Conservation (phyloP, 2,797 vertebrate species). For the Xerus rutilus region DNA sequence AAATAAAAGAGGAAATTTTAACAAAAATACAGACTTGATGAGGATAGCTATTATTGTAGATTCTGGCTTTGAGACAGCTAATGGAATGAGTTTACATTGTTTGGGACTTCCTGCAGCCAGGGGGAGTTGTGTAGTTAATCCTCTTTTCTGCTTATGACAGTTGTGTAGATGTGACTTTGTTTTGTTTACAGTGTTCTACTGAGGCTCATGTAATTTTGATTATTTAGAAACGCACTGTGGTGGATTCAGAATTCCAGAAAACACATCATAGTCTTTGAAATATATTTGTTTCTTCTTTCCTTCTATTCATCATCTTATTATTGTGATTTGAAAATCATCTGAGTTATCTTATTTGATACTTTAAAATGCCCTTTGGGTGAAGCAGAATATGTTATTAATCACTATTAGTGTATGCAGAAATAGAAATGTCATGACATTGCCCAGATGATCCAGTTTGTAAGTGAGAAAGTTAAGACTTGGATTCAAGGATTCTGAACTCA, state of each 20-base stretch:
- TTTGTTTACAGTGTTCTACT: not conserved
- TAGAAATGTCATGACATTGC: not conserved
- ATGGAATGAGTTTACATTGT: not conserved
- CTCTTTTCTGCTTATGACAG: not conserved
- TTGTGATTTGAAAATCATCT: constrained; percentile 17
- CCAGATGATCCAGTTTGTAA: not conserved
- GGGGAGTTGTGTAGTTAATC: not conserved
- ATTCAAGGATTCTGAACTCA: not conserved
- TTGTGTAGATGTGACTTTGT: not conserved
- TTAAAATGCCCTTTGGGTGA: not conserved
- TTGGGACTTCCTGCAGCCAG: not conserved
- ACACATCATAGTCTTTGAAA: constrained; percentile 39
- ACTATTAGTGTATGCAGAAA: not conserved
- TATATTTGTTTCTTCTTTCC: not conserved
- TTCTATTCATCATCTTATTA: not conserved
- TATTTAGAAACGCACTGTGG: not conserved
- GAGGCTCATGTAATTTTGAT: not conserved
- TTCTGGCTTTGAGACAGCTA: not conserved
- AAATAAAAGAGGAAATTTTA: not conserved
- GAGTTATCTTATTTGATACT: not conserved
- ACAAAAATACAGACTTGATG: not conserved
- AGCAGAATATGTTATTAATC: not conserved
- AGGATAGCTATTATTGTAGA: not conserved
- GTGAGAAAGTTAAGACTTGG: not conserved
- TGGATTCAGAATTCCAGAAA: constrained; percentile 17